Conservation (phyloP, 1,140 invertebrate species). For the Ceratosolen solmsi region DNA sequence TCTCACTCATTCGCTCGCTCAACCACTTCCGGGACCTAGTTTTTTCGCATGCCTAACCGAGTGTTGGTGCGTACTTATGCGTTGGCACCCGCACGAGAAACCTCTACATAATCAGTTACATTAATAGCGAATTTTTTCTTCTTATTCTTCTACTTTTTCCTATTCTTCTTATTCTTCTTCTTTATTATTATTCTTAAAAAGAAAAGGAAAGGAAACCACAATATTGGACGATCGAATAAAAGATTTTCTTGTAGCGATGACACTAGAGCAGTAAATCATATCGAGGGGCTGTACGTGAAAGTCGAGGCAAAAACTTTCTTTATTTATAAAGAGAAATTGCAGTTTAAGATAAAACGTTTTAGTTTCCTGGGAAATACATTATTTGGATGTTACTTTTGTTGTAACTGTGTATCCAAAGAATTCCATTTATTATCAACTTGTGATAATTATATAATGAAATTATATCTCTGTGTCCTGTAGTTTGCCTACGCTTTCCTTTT, state of each 20-base stretch:
- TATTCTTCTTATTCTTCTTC: neutral
- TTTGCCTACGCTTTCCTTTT: too few relatives aligned
- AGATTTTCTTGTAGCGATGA: conserved; percentile 30
- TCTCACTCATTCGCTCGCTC: neutral
- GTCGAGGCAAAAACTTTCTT: neutral
- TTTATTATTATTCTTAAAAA: too few relatives aligned
- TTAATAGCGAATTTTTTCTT: conserved; percentile 20
- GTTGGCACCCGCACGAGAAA: neutral
- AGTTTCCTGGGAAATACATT: too few relatives aligned
- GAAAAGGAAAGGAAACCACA: neutral
- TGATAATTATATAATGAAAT: too few relatives aligned
- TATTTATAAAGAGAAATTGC: too few relatives aligned
- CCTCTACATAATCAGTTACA: neutral
- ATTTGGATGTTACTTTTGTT: too few relatives aligned
- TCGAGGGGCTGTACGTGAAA: neutral
- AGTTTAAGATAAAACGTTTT: neutral
- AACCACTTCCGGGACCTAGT: neutral
- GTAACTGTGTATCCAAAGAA: too few relatives aligned
- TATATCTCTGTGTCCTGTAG: too few relatives aligned
- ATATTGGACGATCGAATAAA: neutral
- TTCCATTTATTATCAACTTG: too few relatives aligned
- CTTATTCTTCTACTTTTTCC: neutral
- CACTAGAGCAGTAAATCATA: conserved; percentile 20
- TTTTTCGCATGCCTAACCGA: neutral
- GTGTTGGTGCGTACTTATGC: neutral